phyloP scores from a whole-genome alignment of 2,113 vertebrate genomes.

The Agapornis roseicollis region DNA sequence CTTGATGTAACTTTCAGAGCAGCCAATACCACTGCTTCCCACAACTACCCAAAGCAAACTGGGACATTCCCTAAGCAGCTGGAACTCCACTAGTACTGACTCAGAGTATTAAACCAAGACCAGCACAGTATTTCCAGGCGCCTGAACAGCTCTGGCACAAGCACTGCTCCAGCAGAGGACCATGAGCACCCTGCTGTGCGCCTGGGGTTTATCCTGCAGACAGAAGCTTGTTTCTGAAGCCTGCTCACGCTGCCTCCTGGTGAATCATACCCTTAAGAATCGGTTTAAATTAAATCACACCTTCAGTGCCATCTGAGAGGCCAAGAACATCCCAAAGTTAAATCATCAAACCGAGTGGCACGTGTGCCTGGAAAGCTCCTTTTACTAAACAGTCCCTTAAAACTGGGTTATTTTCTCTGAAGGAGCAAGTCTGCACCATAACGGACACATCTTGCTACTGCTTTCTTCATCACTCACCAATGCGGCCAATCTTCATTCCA shows the following conservation, averaged over 20 bases:
- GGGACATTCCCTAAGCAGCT: neutral
- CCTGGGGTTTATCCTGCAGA: neutral
- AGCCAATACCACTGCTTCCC: neutral
- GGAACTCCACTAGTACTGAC: neutral
- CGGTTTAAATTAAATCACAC: neutral
- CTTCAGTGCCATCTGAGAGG: accelerated
- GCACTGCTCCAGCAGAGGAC: accelerated
- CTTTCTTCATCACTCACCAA: conserved; percentile 77
- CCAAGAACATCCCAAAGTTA: neutral
- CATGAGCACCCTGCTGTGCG: neutral
- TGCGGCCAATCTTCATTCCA: conserved; percentile 98
- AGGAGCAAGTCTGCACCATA: neutral
- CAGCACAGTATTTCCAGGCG: neutral
- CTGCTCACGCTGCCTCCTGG: neutral
- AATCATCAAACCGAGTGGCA: too few species aligned
- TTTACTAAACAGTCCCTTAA: neutral
- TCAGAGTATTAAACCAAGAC: accelerated
- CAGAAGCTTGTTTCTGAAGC: too few species aligned
- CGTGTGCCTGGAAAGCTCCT: neutral
- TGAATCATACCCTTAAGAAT: accelerated
- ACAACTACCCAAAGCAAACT: neutral
- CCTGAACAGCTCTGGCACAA: neutral
- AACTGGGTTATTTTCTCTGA: neutral
- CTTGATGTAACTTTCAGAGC: neutral
- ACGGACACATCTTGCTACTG: accelerated